phyloP scores from a whole-genome alignment of 1,140 invertebrate genomes.

The Drosophila prosaltans region DNA sequence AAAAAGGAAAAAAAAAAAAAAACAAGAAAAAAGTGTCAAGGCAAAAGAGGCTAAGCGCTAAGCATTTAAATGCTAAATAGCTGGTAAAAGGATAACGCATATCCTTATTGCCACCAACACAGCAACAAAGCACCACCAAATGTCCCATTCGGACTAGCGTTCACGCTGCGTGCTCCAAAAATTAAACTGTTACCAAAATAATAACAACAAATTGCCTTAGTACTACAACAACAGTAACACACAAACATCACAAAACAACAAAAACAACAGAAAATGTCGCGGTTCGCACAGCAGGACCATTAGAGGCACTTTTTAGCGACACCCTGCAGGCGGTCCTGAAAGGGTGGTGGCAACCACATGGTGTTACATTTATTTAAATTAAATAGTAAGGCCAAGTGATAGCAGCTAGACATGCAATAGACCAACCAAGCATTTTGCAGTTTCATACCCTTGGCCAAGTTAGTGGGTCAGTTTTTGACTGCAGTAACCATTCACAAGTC shows the following conservation, averaged over 20 bases:
- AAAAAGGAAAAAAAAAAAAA: constrained; percentile 12
- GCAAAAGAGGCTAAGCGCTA: constrained; percentile 58
- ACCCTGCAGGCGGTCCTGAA: neutral
- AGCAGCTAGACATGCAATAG: constrained; percentile 60
- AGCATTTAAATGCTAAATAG: constrained; percentile 80
- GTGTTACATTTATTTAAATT: constrained; percentile 75
- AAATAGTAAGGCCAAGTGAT: constrained; percentile 56
- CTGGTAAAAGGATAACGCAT: constrained; percentile 79
- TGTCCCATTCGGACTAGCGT: constrained; percentile 25
- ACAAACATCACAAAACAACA: constrained; percentile 24
- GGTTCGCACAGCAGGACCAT: constrained; percentile 64
- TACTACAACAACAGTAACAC: constrained; percentile 31
- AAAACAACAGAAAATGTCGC: constrained; percentile 57
- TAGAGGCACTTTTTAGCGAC: constrained; percentile 23
- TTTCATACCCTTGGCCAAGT: neutral
- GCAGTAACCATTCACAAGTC: neutral
- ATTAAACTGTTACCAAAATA: constrained; percentile 81
- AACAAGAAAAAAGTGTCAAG: constrained; percentile 25
- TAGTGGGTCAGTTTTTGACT: neutral
- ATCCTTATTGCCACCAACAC: constrained; percentile 63
- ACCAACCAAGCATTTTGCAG: neutral
- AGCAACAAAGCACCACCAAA: constrained; percentile 57
- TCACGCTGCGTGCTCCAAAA: constrained; percentile 42
- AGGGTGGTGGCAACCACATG: constrained; percentile 48
- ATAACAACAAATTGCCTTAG: constrained; percentile 74